Percentiles rank a stretch among this genome's conserved stretches.
Conservation (phyloP, 1,140 invertebrate species). For the Halesus radiatus region DNA sequence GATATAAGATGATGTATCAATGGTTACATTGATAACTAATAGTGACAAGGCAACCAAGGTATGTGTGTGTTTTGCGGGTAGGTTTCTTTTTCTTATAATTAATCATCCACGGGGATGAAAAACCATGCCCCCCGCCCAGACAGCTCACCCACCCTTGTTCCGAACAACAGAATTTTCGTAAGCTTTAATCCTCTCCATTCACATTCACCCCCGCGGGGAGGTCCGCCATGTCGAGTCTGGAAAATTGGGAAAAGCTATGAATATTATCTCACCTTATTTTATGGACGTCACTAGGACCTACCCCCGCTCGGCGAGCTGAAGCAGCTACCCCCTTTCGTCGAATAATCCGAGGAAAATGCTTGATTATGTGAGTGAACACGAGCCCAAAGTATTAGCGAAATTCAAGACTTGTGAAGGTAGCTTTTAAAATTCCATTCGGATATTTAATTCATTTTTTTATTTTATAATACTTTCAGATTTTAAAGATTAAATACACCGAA, state of each 20-base stretch:
- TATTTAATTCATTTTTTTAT: neutral
- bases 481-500: no score
- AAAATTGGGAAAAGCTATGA: conserved; percentile 54
- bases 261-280: conserved; percentile 59
- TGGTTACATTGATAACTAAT: no score
- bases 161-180: conserved; percentile 45
- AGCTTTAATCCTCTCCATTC: conserved; percentile 40
- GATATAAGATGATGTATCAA: no score
- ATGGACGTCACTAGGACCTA: conserved; percentile 53
- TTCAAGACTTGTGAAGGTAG: conserved; percentile 8
- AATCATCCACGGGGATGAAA: neutral
- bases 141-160: conserved; percentile 6
- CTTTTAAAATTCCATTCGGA: neutral
- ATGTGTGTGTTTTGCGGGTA: no score
- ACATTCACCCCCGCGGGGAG: conserved; percentile 25
- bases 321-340: neutral
- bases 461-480: no score
- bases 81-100: no score
- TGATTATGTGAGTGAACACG: conserved; percentile 38
- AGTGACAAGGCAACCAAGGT: no score
- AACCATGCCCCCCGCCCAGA: conserved; percentile 1
- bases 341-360: conserved; percentile 32
- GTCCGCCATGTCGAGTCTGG: conserved; percentile 31
- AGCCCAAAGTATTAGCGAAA: conserved; percentile 17
- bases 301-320: conserved; percentile 7